A percentile compares a stretch with the other conserved stretches of the same genome.
phyloP scores from a whole-genome alignment of 2,797 vertebrate species.

The Vespertilio murinus region DNA sequence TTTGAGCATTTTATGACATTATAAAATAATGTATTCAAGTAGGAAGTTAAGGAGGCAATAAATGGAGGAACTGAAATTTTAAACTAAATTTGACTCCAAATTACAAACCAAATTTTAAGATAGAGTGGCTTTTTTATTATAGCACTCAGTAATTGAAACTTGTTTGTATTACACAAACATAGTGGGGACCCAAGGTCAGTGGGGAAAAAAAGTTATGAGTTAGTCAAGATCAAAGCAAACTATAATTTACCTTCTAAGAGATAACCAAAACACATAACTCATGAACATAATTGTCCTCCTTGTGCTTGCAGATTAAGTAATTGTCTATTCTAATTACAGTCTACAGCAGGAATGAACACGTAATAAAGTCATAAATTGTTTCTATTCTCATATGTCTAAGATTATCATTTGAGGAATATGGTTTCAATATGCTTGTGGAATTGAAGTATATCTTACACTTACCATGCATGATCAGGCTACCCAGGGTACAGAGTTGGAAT shows the following conservation, averaged over 20 bases:
- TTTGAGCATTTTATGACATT: constrained; percentile 42
- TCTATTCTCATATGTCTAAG: not conserved
- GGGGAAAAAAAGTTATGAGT: constrained; percentile 60
- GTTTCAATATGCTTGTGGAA: constrained; percentile 32
- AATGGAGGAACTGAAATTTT: constrained; percentile 7
- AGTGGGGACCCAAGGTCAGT: not conserved
- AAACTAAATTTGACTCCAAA: constrained; percentile 34
- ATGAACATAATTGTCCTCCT: constrained; percentile 48
- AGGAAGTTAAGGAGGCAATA: not conserved
- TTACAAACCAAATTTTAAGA: constrained; percentile 37
- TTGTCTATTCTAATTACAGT: constrained; percentile 48
- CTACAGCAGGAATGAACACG: not conserved
- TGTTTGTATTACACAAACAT: constrained; percentile 40
- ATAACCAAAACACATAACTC: constrained; percentile 31
- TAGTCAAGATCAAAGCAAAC: constrained; percentile 41
- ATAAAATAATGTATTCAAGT: constrained; percentile 2
- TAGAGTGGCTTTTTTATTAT: constrained; percentile 18
- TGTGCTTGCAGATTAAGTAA: constrained; percentile 44
- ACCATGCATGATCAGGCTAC: not conserved
- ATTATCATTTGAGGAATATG: constrained; percentile 50
- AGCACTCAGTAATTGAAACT: constrained; percentile 29
- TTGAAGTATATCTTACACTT: constrained; percentile 30
- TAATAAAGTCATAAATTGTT: constrained; percentile 30
- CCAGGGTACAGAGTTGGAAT: not conserved
- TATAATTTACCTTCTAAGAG: constrained; percentile 52